Base-by-base conservation (phyloP, 1,140 invertebrate species). In the Zelostemma sp. region DNA sequence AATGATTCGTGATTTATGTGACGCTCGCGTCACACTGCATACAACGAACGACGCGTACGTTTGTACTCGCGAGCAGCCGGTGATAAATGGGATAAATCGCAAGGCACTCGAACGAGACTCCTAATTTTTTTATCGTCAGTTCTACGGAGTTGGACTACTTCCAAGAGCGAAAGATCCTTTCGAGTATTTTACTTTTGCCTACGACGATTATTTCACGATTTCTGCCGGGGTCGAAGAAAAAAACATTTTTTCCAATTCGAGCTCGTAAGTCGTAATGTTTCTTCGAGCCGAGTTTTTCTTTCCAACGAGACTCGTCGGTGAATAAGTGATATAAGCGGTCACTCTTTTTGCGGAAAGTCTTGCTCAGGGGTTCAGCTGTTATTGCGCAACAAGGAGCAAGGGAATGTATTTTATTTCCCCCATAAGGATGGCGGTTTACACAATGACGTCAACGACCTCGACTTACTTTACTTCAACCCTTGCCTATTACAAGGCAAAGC, bases 1-100 rank as follows among this genome's bases (percentile, higher is more conserved):
- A 70, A 70, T 65, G 68, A 70, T 70, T 70, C 64, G 57, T 70
- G 68, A 65, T 65, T 65, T 65, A 70, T 70, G 64, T 70, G 61
- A 65, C 61, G 60, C 68, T 61, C 11, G 9, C 12, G 35, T 38
- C 35, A 14, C 12, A 11, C 12, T 70, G 49, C 60, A 48, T 60
- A 70, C 47, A 65, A 70, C 53, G 68, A 60, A 57, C 57, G 56
- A 68, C 49, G 48, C 49, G n/a, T n/a, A 46, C 48, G 15, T 60
- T 38, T 19, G 48, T 51, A 64, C 61, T 71, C 43, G 6, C 53
- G n/a, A n/a, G n/a, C n/a, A n/a, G n/a, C n/a, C n/a, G n/a, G 28
- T 71, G 68, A 71, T 66, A 66, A 71, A 71, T 65, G 68, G 61
- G 43, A 11, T 54, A 59, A 69, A 35, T 35, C 57, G 43, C n/a